Evolutionary conservation across 2,888 invertebrate species (phyloP).

Genomic region (Parnassius apollo): DNA sequence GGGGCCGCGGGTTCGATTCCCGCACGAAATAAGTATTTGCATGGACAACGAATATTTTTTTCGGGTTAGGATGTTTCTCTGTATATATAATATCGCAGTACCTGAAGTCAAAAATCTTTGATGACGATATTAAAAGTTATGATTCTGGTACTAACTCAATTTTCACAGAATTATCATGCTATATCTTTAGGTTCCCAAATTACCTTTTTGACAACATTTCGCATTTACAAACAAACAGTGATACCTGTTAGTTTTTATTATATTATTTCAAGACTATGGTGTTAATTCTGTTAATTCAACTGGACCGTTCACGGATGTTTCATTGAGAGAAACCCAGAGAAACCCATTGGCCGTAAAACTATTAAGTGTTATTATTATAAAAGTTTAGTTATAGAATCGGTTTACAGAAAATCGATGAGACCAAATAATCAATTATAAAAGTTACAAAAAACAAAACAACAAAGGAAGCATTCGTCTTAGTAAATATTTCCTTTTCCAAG

Average conservation of each 20-base stretch:
- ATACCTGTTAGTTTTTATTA: not conserved
- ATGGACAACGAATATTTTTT: too few species aligned
- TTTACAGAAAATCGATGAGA: conserved; percentile 45
- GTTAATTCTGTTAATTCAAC: conserved; percentile 35
- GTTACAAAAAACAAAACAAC: conserved; percentile 33
- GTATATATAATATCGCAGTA: too few species aligned
- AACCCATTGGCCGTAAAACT: conserved; percentile 35
- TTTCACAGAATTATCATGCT: too few species aligned
- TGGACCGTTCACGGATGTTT: conserved; percentile 40
- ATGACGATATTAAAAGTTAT: too few species aligned
- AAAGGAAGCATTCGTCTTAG: conserved; percentile 40
- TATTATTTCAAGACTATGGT: not conserved
- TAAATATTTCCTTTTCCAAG: conserved; percentile 46
- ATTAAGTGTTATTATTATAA: conserved; percentile 42
- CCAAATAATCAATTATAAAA: conserved; percentile 46
- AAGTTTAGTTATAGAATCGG: conserved; percentile 38
- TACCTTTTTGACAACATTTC: not conserved
- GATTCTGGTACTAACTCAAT: too few species aligned
- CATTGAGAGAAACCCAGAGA: conserved; percentile 33
- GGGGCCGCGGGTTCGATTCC: too few species aligned
- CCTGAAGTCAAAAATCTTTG: too few species aligned
- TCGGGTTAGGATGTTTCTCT: too few species aligned
- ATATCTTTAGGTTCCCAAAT: too few species aligned
- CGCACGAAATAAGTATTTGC: too few species aligned
- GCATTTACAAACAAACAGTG: conserved; percentile 1